A percentile compares a stretch with the other conserved stretches of the same genome.
These are phyloP conservation scores for Crossocerus cetratus DNA, from an alignment of 2,888 invertebrate genomes.

Conservation along the genomic window DNA sequence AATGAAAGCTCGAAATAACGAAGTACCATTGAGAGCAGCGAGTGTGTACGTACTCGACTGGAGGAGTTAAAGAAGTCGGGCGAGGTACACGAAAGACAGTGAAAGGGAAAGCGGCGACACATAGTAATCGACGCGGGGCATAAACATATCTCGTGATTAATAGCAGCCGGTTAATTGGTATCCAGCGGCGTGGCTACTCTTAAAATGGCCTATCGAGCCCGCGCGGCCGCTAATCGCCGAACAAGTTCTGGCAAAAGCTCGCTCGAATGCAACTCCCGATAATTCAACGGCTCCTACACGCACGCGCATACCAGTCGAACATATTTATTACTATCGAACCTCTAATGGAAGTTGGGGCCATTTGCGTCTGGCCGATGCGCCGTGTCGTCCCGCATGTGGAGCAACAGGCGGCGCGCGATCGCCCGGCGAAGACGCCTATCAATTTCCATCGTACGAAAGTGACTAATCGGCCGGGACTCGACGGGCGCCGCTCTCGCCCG, in stretches of 20 bases:
- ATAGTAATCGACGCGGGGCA: slow-evolving; percentile 36
- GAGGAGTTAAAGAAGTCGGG: no score
- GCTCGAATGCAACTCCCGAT: slow-evolving; percentile 9
- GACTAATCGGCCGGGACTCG: no score
- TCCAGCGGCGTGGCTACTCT: slow-evolving; percentile 41
- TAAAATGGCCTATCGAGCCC: slow-evolving; percentile 34
- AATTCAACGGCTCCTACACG: slow-evolving; percentile 45
- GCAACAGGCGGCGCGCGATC: no score
- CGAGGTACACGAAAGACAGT: not conserved
- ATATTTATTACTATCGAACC: slow-evolving; percentile 42
- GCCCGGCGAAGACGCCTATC: not conserved
- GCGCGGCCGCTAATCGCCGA: slow-evolving; percentile 21
- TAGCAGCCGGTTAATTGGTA: slow-evolving; percentile 46
- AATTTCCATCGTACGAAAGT: not conserved
- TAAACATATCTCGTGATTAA: slow-evolving; percentile 45
- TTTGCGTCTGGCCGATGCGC: not conserved
- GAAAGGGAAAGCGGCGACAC: slow-evolving; percentile 27
- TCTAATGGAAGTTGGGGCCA: slow-evolving; percentile 34
- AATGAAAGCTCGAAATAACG: no score
- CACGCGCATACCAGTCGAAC: slow-evolving; percentile 20
- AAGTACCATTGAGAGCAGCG: no score
- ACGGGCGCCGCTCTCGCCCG: no score
- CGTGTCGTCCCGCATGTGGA: no score
- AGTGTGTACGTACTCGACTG: no score
- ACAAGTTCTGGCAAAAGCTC: slow-evolving; percentile 40